Evolutionary conservation across 64 coral and sea anemone genomes (phyloP), one percentile per base, ranked within the genome.

Genomic region (Montipora foliosa): DNA sequence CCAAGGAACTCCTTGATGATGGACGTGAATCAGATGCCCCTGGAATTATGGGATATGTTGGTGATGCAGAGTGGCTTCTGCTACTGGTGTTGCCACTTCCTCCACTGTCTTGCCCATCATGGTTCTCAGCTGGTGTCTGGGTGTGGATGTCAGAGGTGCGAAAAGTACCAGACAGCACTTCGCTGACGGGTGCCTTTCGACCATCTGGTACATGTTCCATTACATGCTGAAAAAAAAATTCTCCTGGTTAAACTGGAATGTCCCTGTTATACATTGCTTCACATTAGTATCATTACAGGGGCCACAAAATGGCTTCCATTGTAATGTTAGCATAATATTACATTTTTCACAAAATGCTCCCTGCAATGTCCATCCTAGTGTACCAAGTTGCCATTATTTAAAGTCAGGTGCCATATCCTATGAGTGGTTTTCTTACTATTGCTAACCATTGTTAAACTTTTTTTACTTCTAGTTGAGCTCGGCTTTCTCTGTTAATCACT

Each of bases 51-150:
- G 96, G 96, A n/a, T 76, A 95, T 47, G 92, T 89, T 75, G 97
- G 97, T 46, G 97, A 98, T 9, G 89, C 91, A 68, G 97, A 96
- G 44, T 98, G 97, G 57, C 97, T 96, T 78, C 94, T 93, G 47
- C 92, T 95, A 44, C 91, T 95, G 19, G 80, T 89, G 59, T 52
- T 94, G 17, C 77, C 81, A 93, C 95, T 96, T n/a, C 82, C 62
- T 60, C 93, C 69, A 81, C 94, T 83, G 6, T 98, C 96, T 79
- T 98, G 94, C 22, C 55, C 80, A 67, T 98, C 97, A 15, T 74
- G 82, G 47, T 68, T 93, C 5, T 91, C 84, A 46, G 88, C 87
- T 5, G 88, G 88, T 44, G 97, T 98, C 47, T 98, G 97, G 1
- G 97, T 98, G 13, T 91, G 89, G 57, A 57, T 91, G 73, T 98